These are phyloP conservation scores for Epistrophe grossulariae DNA, from an alignment of 2,888 invertebrate genomes.

Conservation along the genomic window DNA sequence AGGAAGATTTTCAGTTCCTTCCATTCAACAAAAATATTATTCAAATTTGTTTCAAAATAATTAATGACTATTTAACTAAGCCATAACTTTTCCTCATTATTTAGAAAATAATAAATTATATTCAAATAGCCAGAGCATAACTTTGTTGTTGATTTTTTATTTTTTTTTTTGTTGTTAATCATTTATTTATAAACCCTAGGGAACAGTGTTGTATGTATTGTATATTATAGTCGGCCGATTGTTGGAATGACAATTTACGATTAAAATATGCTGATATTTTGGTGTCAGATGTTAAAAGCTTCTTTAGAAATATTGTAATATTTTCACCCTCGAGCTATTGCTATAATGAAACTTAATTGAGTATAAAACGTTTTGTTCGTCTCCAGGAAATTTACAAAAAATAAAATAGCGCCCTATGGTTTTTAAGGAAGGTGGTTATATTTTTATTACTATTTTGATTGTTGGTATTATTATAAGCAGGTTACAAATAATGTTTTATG, in stretches of 20 bases:
- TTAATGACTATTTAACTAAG: neutral
- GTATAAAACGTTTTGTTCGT: neutral
- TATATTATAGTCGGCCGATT: neutral
- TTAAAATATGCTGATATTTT: conserved; percentile 16
- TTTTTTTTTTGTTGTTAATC: neutral
- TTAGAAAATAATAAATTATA: neutral
- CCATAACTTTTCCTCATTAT: neutral
- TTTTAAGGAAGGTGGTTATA: neutral
- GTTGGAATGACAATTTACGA: neutral
- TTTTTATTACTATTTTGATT: neutral
- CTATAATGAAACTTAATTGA: conserved; percentile 15
- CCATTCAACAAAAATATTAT: neutral
- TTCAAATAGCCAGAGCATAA: neutral
- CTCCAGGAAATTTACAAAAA: neutral
- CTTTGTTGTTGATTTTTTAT: neutral
- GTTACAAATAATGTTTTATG: conserved; percentile 2
- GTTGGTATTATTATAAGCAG: neutral
- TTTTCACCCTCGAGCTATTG: neutral
- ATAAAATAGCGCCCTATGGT: neutral
- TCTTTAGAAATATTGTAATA: neutral
- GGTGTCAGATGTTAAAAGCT: conserved; percentile 10
- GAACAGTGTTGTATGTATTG: neutral
- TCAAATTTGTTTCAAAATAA: neutral
- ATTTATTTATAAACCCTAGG: conserved; percentile 7
- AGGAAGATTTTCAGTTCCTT: neutral